phyloP scores from a whole-genome alignment of 2,888 invertebrate species.

The Temnothorax ravouxi region DNA sequence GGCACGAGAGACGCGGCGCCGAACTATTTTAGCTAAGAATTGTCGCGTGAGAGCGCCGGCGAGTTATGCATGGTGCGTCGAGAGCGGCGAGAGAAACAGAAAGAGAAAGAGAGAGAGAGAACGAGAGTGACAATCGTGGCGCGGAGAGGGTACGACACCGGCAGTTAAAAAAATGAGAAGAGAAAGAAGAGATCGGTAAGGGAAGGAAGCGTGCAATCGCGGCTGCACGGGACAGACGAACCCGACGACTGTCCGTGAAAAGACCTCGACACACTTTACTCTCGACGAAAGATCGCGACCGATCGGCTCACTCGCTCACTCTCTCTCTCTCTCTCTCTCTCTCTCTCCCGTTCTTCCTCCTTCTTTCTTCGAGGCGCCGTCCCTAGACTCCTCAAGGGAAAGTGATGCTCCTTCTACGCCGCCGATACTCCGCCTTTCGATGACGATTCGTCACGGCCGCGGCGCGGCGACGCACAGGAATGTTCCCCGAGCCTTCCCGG shows the following conservation, averaged over 20 bases:
- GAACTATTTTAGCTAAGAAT: conserved; percentile 65
- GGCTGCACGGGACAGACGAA: conserved; percentile 67
- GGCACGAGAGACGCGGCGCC: conserved; percentile 57
- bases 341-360: conserved; percentile 67
- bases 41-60: conserved; percentile 61
- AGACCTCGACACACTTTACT: conserved; percentile 86
- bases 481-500: not conserved
- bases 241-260: conserved; percentile 85
- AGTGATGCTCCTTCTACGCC: conserved; percentile 81
- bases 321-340: conserved; percentile 76
- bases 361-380: conserved; percentile 81
- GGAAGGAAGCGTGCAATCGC: conserved; percentile 63
- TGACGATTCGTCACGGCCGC: conserved; percentile 75
- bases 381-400: conserved; percentile 83
- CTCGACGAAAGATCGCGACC: conserved; percentile 51
- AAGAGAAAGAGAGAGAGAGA: conserved; percentile 14
- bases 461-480: conserved; percentile 65
- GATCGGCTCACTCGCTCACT: conserved; percentile 65
- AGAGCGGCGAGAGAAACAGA: conserved; percentile 35
- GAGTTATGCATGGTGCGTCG: conserved; percentile 69
- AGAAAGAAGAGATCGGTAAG: conserved; percentile 22
- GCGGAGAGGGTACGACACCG: conserved; percentile 1
- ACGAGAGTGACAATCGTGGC: conserved; percentile 20
- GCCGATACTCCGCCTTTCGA: conserved; percentile 63
- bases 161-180: conserved; percentile 11